phyloP scores from a whole-genome alignment of 2,888 invertebrate genomes.

The Drosophila seclusa region DNA sequence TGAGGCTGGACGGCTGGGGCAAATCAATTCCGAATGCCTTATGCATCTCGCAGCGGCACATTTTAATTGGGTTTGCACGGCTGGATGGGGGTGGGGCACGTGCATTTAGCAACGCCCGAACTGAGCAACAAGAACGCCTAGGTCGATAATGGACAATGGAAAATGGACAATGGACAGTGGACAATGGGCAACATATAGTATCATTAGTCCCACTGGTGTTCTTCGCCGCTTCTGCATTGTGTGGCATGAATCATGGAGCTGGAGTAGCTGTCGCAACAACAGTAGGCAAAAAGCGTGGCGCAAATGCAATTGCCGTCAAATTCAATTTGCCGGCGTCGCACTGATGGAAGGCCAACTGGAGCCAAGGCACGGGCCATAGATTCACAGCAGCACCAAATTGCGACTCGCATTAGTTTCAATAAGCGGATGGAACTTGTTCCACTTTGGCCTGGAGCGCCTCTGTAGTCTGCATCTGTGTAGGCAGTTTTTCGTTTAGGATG shows the following conservation, averaged over 20 bases:
- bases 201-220: constrained; percentile 24
- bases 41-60: background rate
- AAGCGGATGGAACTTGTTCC: constrained; percentile 20
- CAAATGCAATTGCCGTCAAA: constrained; percentile 25
- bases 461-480: background rate
- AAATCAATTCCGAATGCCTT: constrained; percentile 1
- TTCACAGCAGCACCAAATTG: constrained; percentile 15
- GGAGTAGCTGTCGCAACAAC: background rate
- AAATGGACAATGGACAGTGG: background rate
- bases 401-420: constrained; percentile 40
- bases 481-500: background rate
- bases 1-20: constrained; percentile 10
- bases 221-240: constrained; percentile 48
- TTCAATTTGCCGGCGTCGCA: constrained; percentile 15
- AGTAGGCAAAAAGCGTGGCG: background rate
- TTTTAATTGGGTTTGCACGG: background rate
- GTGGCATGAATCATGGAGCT: constrained; percentile 1
- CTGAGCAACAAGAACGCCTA: too few relatives aligned
- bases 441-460: background rate
- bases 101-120: constrained; percentile 4
- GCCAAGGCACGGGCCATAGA: background rate
- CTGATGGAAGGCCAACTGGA: constrained; percentile 8
- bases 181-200: background rate
- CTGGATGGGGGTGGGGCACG: background rate
- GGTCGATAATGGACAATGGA: background rate